Evolutionary conservation across 2,797 vertebrate genomes (phyloP), one percentile per base, ranked within the genome.

Genomic region (Syncerus caffer): DNA sequence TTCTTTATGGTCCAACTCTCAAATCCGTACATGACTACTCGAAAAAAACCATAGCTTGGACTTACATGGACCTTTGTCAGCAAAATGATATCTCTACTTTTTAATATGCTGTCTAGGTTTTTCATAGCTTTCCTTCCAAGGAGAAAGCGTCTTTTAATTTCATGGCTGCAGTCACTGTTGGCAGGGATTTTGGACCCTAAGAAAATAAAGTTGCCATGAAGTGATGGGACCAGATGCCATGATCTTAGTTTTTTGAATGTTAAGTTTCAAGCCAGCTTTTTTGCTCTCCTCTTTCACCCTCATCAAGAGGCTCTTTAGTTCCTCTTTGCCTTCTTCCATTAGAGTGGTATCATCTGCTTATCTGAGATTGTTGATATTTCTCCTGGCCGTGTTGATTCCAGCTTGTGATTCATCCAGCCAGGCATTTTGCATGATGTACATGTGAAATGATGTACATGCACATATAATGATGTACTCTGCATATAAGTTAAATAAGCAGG

Each of bases 361-460:
- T 74, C 67, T 74, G 67, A 74, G 21, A 42, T 74, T 74, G 67
- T 74, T 42, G 67, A 11, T 74, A 13, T 42, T 74, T 74, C 34
- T 74, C 10, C 21, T 74, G 21, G 34, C 19, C 38, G 34, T 74
- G 19, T 74, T 74, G 21, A 74, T 42, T 74, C 67, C 67, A 74
- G 67, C 10, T 74, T 74, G 34, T 74, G 67, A 42, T 42, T 74
- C 34, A 74, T 10, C 34, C 34, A 74, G 34, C 67, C 21, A 38
- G 34, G 67, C 67, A 74, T 42, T 12, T 74, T 3, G 1, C 67
- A 25, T 38, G 34, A 25, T 74, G 21, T 71, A 38, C 67, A 67
- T 11, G n/a, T 0, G 4, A 34, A 67, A 21, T 67, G 64, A 67
- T 67, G 16, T 34, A 67, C 16, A 19, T 34, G 16, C 0, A 0